Base-by-base conservation (phyloP, 2,797 vertebrate species). In the Alauda arvensis region DNA sequence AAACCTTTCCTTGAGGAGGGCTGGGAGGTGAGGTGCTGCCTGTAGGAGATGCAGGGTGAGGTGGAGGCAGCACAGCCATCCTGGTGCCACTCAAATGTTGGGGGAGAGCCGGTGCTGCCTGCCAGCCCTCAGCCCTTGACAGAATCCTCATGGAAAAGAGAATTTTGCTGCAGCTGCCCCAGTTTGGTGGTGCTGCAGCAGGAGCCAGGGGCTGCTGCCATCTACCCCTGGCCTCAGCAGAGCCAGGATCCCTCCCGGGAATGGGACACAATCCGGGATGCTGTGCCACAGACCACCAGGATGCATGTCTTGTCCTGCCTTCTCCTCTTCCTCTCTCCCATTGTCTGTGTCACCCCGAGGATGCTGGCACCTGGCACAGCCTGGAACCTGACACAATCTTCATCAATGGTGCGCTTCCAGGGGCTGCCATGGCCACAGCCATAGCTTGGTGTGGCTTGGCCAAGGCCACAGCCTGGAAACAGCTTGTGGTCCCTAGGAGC, bases 61-160 rank as follows among this genome's bases (percentile, higher is more conserved):
- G 72, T 26, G 31, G 31, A 79, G 70, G 45, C 5, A 14, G 62
- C 45, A 57, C 11, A 28, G 29, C 24, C 69, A 55, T 29, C 13
- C 28, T 0, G 1, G 48, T 24, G 24, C 24, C 37, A 21, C 45
- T 8, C 1, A 6, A 19, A 12, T 15, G 33, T 3, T 23, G 1
- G 1, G n/a, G 37, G 19, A 33, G 60, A 65, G 28, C 29, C 0
- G 1, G 33, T 17, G 19, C 33, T 70, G 43, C 34, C 39, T 3
- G 5, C 0, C 2, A 59, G 12, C 31, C 49, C 53, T 39, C 59
- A 60, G 31, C 2, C 6, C 49, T 14, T 1, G 2, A 48, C 8
- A 25, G 53, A 86, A 79, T 51, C 14, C 28, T 15, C 9, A 29
- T 2, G 11, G 57, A 42, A 89, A 78, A 65, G 29, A 33, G 34